Base-by-base conservation (phyloP, 2,797 vertebrate genomes). In the Poecile montanus region DNA sequence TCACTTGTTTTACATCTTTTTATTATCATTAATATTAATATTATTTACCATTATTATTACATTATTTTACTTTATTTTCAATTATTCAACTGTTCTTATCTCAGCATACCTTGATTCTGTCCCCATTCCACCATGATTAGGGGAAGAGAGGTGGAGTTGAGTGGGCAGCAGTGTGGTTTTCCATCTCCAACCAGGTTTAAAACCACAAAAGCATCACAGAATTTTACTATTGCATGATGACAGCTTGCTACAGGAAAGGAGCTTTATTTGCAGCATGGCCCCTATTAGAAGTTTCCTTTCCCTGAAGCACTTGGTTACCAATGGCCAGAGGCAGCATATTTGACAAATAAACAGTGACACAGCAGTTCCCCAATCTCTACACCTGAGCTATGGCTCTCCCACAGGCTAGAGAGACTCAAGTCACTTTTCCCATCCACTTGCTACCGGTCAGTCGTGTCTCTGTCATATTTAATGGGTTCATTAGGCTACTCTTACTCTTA, bases 371-470 rank as follows among this genome's bases (percentile, higher is more conserved):
- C 10, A 16, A 1, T 21, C 25, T 40, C 34, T 17, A 0, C 15
- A 16, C 17, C 17, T n/a, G 32, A 70, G 13, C 17, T 44, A 1
- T 5, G 3, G 25, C 22, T 62, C 16, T 51, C 3, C 6, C 6
- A 13, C 1, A 21, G n/a, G 4, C 30, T n/a, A 51, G 22, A 51
- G 48, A 6, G 21, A 9, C 17, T 67, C 40, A 80, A 17, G 48
- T 40, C 36, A 51, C 27, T 40, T 92, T 86, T 44, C 21, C 44
- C 23, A 45, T 23, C 10, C 10, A 10, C 6, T 47, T 62, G 18
- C 32, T 80, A 4, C 32, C 48, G 25, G 5, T 48, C 56, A 61
- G 4, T 8, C 1, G 1, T 1, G 0, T 48, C 11, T 66, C 21
- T 77, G 12, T 42, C 19, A 58, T n/a, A 25, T 84, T 92, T 53